Evolutionary conservation across 2,113 vertebrate genomes (phyloP).

Genomic region (Crocuta crocuta): DNA sequence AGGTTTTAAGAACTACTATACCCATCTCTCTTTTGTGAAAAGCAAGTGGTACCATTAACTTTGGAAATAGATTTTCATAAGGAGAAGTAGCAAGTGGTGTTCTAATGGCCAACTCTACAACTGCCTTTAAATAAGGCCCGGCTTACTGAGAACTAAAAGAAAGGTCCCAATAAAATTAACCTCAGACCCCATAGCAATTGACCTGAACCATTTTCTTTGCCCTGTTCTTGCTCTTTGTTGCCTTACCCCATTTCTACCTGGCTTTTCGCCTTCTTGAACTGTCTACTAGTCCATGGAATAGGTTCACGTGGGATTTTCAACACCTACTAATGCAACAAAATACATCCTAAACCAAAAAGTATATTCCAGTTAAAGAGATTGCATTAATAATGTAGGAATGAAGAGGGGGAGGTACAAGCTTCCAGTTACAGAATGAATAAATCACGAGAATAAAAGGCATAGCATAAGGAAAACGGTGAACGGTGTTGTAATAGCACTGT

Average conservation of each 20-base stretch:
- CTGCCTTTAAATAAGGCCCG: not conserved
- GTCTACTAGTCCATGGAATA: not conserved
- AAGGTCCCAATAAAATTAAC: not conserved
- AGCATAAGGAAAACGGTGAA: not conserved
- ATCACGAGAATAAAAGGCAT: not conserved
- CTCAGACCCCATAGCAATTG: not conserved
- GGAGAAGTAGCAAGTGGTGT: not conserved
- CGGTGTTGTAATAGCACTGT: not conserved
- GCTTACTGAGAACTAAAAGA: not conserved
- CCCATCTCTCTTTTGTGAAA: not conserved
- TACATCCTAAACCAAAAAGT: not conserved
- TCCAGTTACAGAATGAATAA: not conserved
- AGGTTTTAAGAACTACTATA: not conserved
- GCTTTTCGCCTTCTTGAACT: slow-evolving; percentile 7
- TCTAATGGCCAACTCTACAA: not conserved
- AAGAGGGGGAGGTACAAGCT: not conserved
- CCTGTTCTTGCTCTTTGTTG: not conserved
- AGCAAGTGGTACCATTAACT: not conserved
- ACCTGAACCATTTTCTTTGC: not conserved
- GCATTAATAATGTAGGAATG: not conserved
- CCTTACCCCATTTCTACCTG: not conserved
- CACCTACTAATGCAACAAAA: not conserved
- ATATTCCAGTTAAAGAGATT: not conserved
- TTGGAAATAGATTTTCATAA: not conserved
- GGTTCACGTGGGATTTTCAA: not conserved